Evolutionary conservation across 1,140 invertebrate genomes (phyloP), one percentile per base, ranked within the genome.

Genomic region (Wiebesia pumilae): DNA sequence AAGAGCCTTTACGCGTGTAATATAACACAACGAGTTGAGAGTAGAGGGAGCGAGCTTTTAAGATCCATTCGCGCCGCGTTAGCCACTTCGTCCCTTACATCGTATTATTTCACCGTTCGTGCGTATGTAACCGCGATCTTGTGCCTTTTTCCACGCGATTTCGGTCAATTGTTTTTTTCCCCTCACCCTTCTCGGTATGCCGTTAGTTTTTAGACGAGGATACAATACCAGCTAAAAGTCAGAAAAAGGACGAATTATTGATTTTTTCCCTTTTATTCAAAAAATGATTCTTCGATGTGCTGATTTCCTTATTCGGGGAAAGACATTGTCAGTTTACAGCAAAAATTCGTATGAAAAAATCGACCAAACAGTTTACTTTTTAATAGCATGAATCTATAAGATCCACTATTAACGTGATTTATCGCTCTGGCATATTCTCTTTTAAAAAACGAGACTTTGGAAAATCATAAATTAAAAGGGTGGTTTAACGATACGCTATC

Each of bases 1-100:
- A 69, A 27, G 73, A 79, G 83, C 33, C 67, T 83, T 83, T 71
- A 73, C 33, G 67, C 35, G 54, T 69, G 65, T 79, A 79, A 79
- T 84, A 67, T 84, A 67, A 84, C 54, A 84, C 38, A 84, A 83
- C 51, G 71, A 75, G 51, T 35, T n/a, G 82, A 30, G 51, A 75
- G 40, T 19, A 75, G 35, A 12, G 78, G 9, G 47, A 43, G 82
- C 16, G 71, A 62, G 82, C 82, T 83, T 83, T 83, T 77, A 83
- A 83, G 82, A 73, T 38, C 62, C 82, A 73, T 83, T 83, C 71
- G 69, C 71, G 82, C 47, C 40, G 82, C 69, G 69, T 83, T 75
- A 83, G 82, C 71, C 82, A 83, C 82, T 83, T 75, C 21, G 51
- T 75, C 69, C 75, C 47, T 73, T 54, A 58, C 82, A 67, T 24